These are phyloP conservation scores for Boleophthalmus pectinirostris DNA, from an alignment of 2,113 vertebrate genomes.

Conservation along the genomic window DNA sequence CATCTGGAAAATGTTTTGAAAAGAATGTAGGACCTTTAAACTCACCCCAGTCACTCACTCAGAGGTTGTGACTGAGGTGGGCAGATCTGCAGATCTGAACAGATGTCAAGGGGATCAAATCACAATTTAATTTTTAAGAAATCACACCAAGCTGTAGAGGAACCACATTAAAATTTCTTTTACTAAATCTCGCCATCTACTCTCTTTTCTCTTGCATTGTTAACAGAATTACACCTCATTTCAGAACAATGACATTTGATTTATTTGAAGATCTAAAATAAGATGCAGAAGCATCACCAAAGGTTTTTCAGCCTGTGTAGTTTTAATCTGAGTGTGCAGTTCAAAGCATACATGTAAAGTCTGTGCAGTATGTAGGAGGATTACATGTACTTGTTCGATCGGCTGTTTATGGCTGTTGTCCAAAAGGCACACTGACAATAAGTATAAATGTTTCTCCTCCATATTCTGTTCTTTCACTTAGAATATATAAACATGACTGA, in stretches of 20 bases:
- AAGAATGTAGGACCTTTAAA: too few species aligned
- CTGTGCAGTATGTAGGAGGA: not conserved
- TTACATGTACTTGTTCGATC: not conserved
- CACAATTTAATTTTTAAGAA: too few species aligned
- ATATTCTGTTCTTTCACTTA: not conserved
- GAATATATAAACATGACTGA: not conserved
- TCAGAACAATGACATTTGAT: not conserved
- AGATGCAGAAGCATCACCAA: not conserved
- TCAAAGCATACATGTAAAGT: not conserved
- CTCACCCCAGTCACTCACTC: too few species aligned
- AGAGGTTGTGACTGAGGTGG: too few species aligned
- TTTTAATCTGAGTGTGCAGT: not conserved
- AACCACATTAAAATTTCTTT: too few species aligned
- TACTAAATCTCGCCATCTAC: not conserved
- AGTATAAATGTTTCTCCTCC: not conserved
- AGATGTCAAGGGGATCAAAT: too few species aligned
- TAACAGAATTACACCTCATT: not conserved
- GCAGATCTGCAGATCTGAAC: too few species aligned
- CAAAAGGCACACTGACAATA: not conserved
- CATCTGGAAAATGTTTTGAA: too few species aligned
- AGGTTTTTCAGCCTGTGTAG: not conserved
- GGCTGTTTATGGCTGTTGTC: not conserved
- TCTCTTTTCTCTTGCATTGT: not conserved
- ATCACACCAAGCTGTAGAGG: too few species aligned
- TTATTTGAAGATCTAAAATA: not conserved